phyloP scores from a whole-genome alignment of 2,113 vertebrate genomes.

The Romanogobio albipinnatus region DNA sequence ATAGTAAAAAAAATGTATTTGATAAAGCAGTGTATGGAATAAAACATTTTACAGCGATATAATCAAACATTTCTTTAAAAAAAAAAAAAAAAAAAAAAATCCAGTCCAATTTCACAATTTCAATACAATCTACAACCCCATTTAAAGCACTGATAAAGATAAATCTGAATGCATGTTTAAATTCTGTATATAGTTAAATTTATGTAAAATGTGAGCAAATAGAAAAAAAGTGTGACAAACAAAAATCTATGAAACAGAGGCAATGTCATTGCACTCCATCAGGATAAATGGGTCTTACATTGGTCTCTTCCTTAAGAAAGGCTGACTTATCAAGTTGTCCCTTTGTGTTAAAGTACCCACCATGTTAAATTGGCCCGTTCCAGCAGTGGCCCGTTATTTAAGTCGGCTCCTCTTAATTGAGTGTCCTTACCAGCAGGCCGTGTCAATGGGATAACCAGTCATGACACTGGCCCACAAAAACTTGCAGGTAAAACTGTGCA shows the following conservation, averaged over 20 bases:
- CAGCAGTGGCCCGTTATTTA: not conserved
- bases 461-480: slow-evolving; percentile 51
- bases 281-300: slow-evolving; percentile 37
- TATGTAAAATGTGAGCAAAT: slow-evolving; percentile 71
- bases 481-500: slow-evolving; percentile 76
- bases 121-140: slow-evolving; percentile 70
- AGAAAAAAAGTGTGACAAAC: slow-evolving; percentile 58
- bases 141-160: slow-evolving; percentile 78
- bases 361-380: slow-evolving; percentile 16
- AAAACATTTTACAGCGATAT: slow-evolving; percentile 72
- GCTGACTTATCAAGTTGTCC: slow-evolving; percentile 24
- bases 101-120: slow-evolving; percentile 60
- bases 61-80: slow-evolving; percentile 66
- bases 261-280: slow-evolving; percentile 69
- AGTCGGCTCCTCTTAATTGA: slow-evolving; percentile 24
- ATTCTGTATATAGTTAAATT: slow-evolving; percentile 65
- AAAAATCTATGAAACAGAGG: slow-evolving; percentile 59
- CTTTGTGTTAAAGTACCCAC: slow-evolving; percentile 34
- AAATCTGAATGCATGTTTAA: slow-evolving; percentile 66
- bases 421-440: slow-evolving; percentile 3
- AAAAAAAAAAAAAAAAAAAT: slow-evolving; percentile 58
- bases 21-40: slow-evolving; percentile 62
- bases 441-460: slow-evolving; percentile 41
- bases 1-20: slow-evolving; percentile 52
- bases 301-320: slow-evolving; percentile 36